These are phyloP conservation scores for Chrysochloris asiatica DNA, from an alignment of 2,113 vertebrate genomes.

Conservation along the genomic window DNA sequence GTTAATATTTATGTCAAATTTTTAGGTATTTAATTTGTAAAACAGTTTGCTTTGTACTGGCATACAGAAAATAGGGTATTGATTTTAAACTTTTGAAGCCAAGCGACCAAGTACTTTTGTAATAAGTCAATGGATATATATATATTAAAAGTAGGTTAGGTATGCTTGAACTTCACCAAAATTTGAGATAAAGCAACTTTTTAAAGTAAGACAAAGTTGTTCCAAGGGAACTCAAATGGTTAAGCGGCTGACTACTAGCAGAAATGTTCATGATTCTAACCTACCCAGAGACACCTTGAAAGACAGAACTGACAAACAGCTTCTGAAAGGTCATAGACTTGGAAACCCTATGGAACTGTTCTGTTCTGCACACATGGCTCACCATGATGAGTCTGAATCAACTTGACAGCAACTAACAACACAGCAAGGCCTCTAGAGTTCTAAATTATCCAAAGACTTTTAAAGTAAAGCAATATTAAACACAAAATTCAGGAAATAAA, in stretches of 20 bases:
- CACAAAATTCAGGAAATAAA: neutral
- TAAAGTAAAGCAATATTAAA: neutral
- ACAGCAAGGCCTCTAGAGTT: no score
- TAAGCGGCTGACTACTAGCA: no score
- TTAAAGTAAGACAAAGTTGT: neutral
- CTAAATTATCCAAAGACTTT: neutral
- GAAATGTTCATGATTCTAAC: no score
- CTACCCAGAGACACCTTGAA: no score
- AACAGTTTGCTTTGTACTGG: conserved; percentile 89
- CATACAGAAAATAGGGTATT: conserved; percentile 88
- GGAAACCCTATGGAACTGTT: no score
- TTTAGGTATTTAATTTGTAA: conserved; percentile 91
- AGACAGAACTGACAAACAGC: no score
- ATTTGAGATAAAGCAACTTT: neutral
- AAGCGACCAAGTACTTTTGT: conserved; percentile 89
- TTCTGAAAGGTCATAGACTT: no score
- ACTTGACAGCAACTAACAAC: no score
- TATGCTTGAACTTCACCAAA: neutral
- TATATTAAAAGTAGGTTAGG: no score
- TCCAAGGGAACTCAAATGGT: no score
- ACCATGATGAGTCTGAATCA: no score
- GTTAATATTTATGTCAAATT: conserved; percentile 90
- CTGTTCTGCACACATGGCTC: no score
- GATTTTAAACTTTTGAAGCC: conserved; percentile 88
- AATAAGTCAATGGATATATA: conserved; percentile 90